A percentile compares a stretch with the other conserved stretches of the same genome.
Evolutionary conservation across 2,888 invertebrate genomes (phyloP).

Genomic region (Silvanus unidentatus): DNA sequence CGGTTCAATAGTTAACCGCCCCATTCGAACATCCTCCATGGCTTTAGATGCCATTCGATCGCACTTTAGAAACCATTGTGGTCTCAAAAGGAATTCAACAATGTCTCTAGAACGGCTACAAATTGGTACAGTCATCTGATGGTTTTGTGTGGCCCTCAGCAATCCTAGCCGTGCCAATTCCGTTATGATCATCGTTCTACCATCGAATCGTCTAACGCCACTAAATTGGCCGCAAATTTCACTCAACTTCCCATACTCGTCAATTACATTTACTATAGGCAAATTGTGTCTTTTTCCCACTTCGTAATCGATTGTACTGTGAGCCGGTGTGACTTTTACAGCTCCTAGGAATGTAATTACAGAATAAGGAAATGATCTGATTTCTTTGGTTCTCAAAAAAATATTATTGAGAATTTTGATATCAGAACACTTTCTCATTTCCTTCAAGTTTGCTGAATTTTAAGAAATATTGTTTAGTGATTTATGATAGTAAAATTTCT

Average conservation of each 20-base stretch:
- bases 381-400: too few species aligned
- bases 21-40: constrained; percentile 69
- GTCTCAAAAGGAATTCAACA: constrained; percentile 91
- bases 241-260: constrained; percentile 82
- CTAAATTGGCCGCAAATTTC: constrained; percentile 68
- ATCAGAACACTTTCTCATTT: too few species aligned
- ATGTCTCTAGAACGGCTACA: constrained; percentile 96
- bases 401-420: too few species aligned
- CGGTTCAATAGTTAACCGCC: constrained; percentile 83
- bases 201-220: constrained; percentile 89
- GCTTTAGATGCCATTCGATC: constrained; percentile 86
- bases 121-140: constrained; percentile 94
- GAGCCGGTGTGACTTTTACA: constrained; percentile 98
- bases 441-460: too few species aligned
- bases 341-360: constrained; percentile 60
- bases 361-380: too few species aligned
- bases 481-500: too few species aligned
- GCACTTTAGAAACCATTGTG: constrained; percentile 95
- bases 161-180: constrained; percentile 66
- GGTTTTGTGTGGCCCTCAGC: constrained; percentile 55
- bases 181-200: constrained; percentile 73
- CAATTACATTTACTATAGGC: constrained; percentile 81
- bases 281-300: constrained; percentile 85
- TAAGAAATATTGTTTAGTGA: too few species aligned
- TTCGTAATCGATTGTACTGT: constrained; percentile 96